phyloP scores from a whole-genome alignment of 2,113 vertebrate genomes.

The Brachionichthys hirsutus region DNA sequence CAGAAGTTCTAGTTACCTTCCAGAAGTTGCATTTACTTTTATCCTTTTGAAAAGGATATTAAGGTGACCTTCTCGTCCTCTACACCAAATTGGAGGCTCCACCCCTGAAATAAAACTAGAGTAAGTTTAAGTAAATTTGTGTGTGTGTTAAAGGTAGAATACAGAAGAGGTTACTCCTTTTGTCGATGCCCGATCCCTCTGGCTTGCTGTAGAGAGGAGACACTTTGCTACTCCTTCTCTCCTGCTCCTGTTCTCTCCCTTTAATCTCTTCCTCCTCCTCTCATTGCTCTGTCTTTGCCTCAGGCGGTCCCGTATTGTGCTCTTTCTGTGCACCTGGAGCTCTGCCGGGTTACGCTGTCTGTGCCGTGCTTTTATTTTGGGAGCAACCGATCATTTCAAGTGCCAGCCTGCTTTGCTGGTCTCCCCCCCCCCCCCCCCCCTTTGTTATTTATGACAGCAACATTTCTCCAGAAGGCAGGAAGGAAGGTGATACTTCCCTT shows the following conservation, averaged over 20 bases:
- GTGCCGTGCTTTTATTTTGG: constrained; percentile 24
- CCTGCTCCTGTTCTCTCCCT: constrained; percentile 43
- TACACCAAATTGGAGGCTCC: too few relatives aligned
- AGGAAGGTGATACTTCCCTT: constrained; percentile 14
- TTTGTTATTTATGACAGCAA: constrained; percentile 34
- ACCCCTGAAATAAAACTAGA: too few relatives aligned
- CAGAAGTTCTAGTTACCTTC: too few relatives aligned
- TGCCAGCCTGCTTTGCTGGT: constrained; percentile 16
- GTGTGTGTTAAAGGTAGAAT: too few relatives aligned
- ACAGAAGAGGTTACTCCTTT: not conserved
- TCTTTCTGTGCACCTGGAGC: constrained; percentile 51
- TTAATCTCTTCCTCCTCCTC: constrained; percentile 47
- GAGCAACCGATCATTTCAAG: constrained; percentile 27
- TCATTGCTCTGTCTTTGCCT: constrained; percentile 29
- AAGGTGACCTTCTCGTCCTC: too few relatives aligned
- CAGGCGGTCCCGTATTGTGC: constrained; percentile 43
- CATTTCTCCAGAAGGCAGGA: constrained; percentile 22
- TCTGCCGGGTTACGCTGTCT: constrained; percentile 1
- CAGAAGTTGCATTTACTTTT: too few relatives aligned
- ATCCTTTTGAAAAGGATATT: too few relatives aligned
- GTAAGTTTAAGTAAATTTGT: too few relatives aligned
- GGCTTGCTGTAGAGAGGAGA: constrained; percentile 41
- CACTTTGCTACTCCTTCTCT: constrained; percentile 36
- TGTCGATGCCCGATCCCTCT: constrained; percentile 27
- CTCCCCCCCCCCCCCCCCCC: too few relatives aligned